These are phyloP conservation scores for Lepidochrysops patricia DNA, from an alignment of 2,888 invertebrate species.

Conservation along the genomic window DNA sequence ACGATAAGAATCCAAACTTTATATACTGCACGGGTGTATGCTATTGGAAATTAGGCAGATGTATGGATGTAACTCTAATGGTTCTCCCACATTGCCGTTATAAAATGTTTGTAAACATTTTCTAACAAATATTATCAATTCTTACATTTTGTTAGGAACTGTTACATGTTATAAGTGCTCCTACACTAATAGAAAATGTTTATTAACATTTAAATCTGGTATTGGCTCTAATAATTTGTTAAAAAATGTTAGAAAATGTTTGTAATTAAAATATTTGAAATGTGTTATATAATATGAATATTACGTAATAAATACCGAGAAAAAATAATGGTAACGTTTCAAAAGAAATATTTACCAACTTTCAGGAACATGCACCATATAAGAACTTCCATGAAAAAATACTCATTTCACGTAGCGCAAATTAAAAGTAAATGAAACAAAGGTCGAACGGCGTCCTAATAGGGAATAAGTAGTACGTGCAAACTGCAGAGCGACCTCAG, in stretches of 20 bases:
- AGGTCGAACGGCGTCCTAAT: constrained; percentile 28
- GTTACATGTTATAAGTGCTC: no score
- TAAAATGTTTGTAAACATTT: no score
- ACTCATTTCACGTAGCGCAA: not conserved
- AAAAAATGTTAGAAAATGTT: not conserved
- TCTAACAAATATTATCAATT: no score
- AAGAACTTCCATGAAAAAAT: not conserved
- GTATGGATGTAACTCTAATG: constrained; percentile 10
- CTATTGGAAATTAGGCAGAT: not conserved
- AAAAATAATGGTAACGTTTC: not conserved
- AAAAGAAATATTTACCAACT: not conserved
- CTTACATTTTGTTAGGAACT: no score
- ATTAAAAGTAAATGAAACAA: constrained; percentile 6
- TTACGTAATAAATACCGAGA: not conserved
- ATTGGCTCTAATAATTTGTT: no score
- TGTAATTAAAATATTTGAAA: no score
- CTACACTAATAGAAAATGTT: no score
- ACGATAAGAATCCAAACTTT: constrained; percentile 22
- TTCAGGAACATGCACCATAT: not conserved
- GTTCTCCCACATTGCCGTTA: no score
- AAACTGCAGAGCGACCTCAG: constrained; percentile 39
- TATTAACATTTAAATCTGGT: no score
- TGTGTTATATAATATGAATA: not conserved
- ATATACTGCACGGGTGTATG: constrained; percentile 11
- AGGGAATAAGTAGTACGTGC: constrained; percentile 40